Evolutionary conservation across 1,140 invertebrate species (phyloP), one percentile per base, ranked within the genome.

Genomic region (Sitophilus oryzae): DNA sequence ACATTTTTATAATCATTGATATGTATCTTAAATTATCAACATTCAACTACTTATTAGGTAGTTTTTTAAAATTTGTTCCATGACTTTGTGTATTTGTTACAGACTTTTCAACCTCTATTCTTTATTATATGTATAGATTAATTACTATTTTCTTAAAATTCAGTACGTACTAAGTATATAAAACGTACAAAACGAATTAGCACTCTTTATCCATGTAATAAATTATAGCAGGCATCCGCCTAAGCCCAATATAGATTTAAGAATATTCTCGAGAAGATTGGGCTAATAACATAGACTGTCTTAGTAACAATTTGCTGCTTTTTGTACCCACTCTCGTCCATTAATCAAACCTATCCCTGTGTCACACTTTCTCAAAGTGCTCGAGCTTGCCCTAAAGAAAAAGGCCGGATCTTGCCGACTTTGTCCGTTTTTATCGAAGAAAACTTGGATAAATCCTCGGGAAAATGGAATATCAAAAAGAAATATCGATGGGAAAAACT

Each of bases 371-470:
- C 41, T 44, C 20, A 34, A 45, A 30, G 43, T 50, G 6, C 35
- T 44, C 19, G 36, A 38, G 21, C 37, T 20, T 47, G 41, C 44
- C 19, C 21, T 18, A 11, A 34, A 22, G 41, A 38, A 56, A 56
- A 55, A 56, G 36, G 9, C 38, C 46, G 35, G 45, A 42, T 55
- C 14, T 42, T 37, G 52, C 22, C 42, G 48, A 56, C 54, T 56
- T 56, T 56, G 47, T 44, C 48, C 37, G 54, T 47, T 50, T 46
- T 56, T 56, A 51, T 51, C 44, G 30, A 50, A 56, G 40, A 51
- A 56, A 56, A 56, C 46, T 51, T 47, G 40, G 41, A 55, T 56
- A 56, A 56, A 56, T 56, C 54, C 54, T n/a, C 47, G 38, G 42
- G 46, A 49, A 56, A 47, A 47, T 55, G 34, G 52, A 55, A 43